Base-by-base conservation (phyloP, 1,140 invertebrate species). In the Hypsibius dujardini region DNA sequence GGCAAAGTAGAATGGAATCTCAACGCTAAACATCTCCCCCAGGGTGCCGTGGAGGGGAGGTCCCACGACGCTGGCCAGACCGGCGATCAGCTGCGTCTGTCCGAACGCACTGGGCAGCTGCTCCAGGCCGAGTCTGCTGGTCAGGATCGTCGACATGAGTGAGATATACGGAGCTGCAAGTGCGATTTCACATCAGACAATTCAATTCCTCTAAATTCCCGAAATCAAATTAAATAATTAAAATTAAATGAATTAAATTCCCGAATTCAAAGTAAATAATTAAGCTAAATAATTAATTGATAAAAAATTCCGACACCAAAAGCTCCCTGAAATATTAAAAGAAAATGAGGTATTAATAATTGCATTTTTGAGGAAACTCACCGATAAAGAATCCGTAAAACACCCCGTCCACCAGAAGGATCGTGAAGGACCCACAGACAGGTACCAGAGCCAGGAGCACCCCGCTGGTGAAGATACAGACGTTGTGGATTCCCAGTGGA, bases 301-400 rank as follows among this genome's bases (percentile, higher is more conserved):
- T 28, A 28, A 28, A 28, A 28, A 28, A 28, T 28, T 28, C 28
- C 28, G 28, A 28, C 28, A 28, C 28, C 28, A 28, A 28, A 28
- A 28, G 28, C 28, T 28, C 28, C 28, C 28, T 28, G 28, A 28
- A 28, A 28, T 28, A 28, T 28, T 28, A 28, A 28, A 28, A 28
- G 28, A 28, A 28, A 28, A 28, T 28, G 28, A 28, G 28, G 28
- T 28, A 28, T 28, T 28, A 28, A 28, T 28, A 28, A 28, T 28
- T 28, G 28, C 28, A 28, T 28, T 28, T 28, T 28, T 67, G 3
- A 12, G 42, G 3, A 67, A 7, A 12, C 62, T 15, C 7, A 67
- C 62, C 62, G 7, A 67, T 67, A 67, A 67, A 67, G 45, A 67
- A 67, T 67, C 62, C 62, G 42, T 67, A 67, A 42, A 67, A 12